Evolutionary conservation across 2,113 vertebrate species (phyloP).

Genomic region (Dendropsophus ebraccatus): DNA sequence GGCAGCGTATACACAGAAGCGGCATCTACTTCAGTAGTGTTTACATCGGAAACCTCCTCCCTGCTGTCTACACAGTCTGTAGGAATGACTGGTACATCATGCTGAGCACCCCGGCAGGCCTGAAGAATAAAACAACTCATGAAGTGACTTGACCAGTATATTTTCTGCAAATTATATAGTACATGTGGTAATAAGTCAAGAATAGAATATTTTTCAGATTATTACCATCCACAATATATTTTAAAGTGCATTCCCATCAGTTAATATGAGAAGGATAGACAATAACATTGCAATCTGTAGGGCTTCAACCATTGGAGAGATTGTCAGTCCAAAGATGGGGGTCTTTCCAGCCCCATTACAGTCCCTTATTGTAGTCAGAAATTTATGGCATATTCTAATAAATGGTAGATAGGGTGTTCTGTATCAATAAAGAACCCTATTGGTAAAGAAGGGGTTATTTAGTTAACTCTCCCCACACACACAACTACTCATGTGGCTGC

Average conservation of each 20-base stretch:
- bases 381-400: too few relatives aligned
- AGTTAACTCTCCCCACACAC: too few relatives aligned
- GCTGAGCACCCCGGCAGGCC: slow-evolving; percentile 90
- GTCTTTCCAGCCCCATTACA: too few relatives aligned
- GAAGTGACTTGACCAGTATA: neutral
- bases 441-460: too few relatives aligned
- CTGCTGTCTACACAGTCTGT: slow-evolving; percentile 74
- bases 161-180: neutral
- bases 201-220: neutral
- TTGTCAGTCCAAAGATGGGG: too few relatives aligned
- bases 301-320: too few relatives aligned
- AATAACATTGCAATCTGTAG: too few relatives aligned
- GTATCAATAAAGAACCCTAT: too few relatives aligned
- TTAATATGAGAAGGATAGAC: neutral
- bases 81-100: slow-evolving; percentile 78
- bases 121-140: slow-evolving; percentile 59
- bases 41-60: slow-evolving; percentile 15
- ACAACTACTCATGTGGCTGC: too few relatives aligned
- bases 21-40: slow-evolving; percentile 81
- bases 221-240: neutral
- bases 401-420: too few relatives aligned
- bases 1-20: slow-evolving; percentile 83
- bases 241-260: neutral
- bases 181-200: neutral
- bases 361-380: too few relatives aligned